phyloP scores from a whole-genome alignment of 2,888 invertebrate genomes.

The Mesorhabditis belari region DNA sequence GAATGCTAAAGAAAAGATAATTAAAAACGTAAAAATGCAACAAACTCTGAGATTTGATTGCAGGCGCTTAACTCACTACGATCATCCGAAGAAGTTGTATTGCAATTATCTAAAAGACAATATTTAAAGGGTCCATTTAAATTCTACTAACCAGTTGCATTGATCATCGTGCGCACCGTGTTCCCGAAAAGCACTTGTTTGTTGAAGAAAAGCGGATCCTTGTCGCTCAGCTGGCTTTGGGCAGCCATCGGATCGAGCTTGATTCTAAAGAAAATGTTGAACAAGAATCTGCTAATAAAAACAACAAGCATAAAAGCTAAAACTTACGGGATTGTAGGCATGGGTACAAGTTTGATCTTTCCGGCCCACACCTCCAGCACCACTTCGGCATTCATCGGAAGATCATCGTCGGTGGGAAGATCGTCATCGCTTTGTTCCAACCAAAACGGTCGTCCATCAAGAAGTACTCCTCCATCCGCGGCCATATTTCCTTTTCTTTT shows the following conservation, averaged over 20 bases:
- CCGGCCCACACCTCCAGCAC: slow-evolving; percentile 12
- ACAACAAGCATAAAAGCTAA: background rate
- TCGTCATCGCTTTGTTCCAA: too few relatives aligned
- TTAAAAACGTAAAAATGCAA: too few relatives aligned
- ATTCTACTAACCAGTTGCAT: too few relatives aligned
- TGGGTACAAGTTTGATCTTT: slow-evolving; percentile 11
- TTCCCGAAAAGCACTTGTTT: slow-evolving; percentile 26
- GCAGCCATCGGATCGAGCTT: slow-evolving; percentile 13
- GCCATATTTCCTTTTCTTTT: too few relatives aligned
- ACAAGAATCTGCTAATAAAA: background rate
- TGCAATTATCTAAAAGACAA: too few relatives aligned
- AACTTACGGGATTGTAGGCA: slow-evolving; percentile 13
- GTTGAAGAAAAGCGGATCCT: slow-evolving; percentile 11
- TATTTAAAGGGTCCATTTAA: too few relatives aligned
- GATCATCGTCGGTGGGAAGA: slow-evolving; percentile 15
- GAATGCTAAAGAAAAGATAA: too few relatives aligned
- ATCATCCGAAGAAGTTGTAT: too few relatives aligned
- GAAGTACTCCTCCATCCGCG: too few relatives aligned
- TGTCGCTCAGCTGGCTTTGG: slow-evolving; percentile 3
- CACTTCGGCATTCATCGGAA: slow-evolving; percentile 24
- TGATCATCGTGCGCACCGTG: slow-evolving; percentile 24
- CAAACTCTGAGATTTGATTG: too few relatives aligned
- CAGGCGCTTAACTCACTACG: too few relatives aligned
- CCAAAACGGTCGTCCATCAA: too few relatives aligned
- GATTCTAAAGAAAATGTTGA: slow-evolving; percentile 6